Evolutionary conservation across 1,140 invertebrate species (phyloP).

Genomic region (Prorops nasuta): DNA sequence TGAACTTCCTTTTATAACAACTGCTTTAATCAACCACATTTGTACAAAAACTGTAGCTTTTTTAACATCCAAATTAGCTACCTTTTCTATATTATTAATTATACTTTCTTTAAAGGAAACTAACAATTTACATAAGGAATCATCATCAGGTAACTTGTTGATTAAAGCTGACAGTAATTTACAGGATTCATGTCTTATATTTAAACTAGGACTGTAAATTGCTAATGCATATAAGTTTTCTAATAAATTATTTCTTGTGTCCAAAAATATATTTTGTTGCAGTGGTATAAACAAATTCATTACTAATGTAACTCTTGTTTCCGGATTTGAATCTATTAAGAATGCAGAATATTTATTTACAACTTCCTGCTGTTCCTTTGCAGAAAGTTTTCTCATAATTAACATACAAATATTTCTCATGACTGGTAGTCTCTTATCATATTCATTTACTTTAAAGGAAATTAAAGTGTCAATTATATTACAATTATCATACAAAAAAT

Average conservation of each 20-base stretch:
- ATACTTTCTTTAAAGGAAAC: conserved; percentile 25
- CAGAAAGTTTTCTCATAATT: conserved; percentile 28
- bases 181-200: conserved; percentile 20
- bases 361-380: conserved; percentile 18
- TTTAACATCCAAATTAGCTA: conserved; percentile 18
- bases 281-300: conserved; percentile 36
- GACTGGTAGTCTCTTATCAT: conserved; percentile 21
- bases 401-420: conserved; percentile 31
- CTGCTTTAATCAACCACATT: conserved; percentile 36
- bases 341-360: conserved; percentile 14
- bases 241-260: conserved; percentile 17
- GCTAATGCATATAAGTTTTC: conserved; percentile 27
- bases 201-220: conserved; percentile 7
- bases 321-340: conserved; percentile 19
- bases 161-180: conserved; percentile 32
- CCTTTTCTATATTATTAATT: conserved; percentile 20
- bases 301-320: conserved; percentile 24
- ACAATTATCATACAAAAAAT: conserved; percentile 37
- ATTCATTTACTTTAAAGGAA: conserved; percentile 8
- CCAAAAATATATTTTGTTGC: conserved; percentile 20
- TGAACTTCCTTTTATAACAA: conserved; percentile 27
- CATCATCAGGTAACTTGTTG: conserved; percentile 26
- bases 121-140: conserved; percentile 16
- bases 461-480: conserved; percentile 36
- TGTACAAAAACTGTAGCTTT: conserved; percentile 21